phyloP scores from a whole-genome alignment of 2,888 invertebrate genomes.

The Aphodius granarius region DNA sequence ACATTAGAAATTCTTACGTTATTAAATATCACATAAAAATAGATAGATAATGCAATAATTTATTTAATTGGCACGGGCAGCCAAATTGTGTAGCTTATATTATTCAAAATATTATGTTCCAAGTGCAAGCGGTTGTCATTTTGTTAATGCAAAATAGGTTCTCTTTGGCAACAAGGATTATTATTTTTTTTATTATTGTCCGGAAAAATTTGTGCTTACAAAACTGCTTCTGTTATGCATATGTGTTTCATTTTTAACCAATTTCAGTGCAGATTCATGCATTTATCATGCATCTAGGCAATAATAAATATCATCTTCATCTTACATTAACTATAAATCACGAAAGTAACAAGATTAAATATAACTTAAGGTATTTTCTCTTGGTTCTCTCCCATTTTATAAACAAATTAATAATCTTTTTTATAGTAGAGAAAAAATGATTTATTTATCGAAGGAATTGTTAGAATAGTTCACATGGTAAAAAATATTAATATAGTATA shows the following conservation, averaged over 20 bases:
- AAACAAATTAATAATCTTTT: no score
- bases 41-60: constrained; percentile 8
- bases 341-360: not conserved
- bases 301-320: not conserved
- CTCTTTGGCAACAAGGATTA: not conserved
- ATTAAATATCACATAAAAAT: constrained; percentile 10
- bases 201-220: not conserved
- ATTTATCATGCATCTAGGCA: not conserved
- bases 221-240: not conserved
- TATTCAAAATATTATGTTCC: not conserved
- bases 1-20: not conserved
- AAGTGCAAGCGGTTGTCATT: not conserved
- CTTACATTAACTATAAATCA: not conserved
- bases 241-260: not conserved
- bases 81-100: not conserved
- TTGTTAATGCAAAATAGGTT: not conserved
- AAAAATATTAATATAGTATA: no score
- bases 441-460: no score
- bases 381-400: not conserved
- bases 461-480: no score
- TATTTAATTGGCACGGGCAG: constrained; percentile 4
- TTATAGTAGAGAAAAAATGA: no score
- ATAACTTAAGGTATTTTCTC: not conserved
- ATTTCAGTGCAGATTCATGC: not conserved
- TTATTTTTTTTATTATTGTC: not conserved